Evolutionary conservation across 2,888 invertebrate species (phyloP).

Genomic region (Norana najaformis): DNA sequence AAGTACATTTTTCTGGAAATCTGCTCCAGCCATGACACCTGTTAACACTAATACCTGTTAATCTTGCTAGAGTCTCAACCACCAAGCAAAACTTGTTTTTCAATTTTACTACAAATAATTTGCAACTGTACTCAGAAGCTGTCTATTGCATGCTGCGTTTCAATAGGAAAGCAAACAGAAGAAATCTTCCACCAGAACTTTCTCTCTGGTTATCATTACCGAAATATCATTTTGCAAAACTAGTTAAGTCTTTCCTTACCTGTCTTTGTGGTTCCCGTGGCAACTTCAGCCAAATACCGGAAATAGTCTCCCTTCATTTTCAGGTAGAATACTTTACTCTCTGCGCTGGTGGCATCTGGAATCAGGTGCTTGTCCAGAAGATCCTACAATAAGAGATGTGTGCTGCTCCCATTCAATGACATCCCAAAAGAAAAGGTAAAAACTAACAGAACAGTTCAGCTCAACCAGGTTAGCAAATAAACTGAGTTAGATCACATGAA

Average conservation of each 20-base stretch:
- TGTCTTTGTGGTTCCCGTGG: constrained; percentile 60
- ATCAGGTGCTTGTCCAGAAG: constrained; percentile 97
- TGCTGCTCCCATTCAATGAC: not conserved
- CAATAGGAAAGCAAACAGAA: not conserved
- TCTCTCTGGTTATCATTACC: not conserved
- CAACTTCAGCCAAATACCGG: constrained; percentile 99
- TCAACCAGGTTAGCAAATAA: not conserved
- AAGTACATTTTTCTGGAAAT: not conserved
- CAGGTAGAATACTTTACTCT: constrained; percentile 99
- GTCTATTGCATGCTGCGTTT: not conserved
- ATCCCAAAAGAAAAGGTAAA: not conserved
- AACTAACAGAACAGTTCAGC: not conserved
- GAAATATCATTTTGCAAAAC: not conserved
- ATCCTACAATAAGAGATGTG: constrained; percentile 69
- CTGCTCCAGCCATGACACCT: not conserved
- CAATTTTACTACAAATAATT: not conserved
- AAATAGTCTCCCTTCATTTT: constrained; percentile 99
- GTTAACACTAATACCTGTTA: not conserved
- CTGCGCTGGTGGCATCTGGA: constrained; percentile 96
- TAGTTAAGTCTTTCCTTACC: not conserved
- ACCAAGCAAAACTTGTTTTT: not conserved
- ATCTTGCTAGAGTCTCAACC: not conserved
- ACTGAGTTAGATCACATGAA: not conserved
- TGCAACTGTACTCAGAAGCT: not conserved
- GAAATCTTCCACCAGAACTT: not conserved